phyloP scores from a whole-genome alignment of 2,888 invertebrate species.

The Prenolepis imparis region DNA sequence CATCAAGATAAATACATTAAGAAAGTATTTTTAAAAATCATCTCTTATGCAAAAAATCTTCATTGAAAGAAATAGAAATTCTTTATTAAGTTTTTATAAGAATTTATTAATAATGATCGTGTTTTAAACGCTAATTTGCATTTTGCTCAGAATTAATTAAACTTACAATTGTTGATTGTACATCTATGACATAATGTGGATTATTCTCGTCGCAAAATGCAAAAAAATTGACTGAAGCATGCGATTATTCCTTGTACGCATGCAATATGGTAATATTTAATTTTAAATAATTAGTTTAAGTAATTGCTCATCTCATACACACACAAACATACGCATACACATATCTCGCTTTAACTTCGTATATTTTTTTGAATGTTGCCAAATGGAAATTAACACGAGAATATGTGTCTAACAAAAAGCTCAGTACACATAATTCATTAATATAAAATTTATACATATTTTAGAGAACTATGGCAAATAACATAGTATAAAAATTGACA shows the following conservation, averaged over 20 bases:
- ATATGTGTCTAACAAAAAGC: background rate
- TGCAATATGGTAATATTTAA: background rate
- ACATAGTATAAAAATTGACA: background rate
- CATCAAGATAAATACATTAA: background rate
- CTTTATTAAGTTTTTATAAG: background rate
- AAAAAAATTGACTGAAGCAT: background rate
- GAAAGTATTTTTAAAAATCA: background rate
- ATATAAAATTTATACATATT: background rate
- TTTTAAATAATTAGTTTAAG: conserved; percentile 13
- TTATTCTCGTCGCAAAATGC: background rate
- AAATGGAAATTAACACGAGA: background rate
- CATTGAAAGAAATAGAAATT: background rate
- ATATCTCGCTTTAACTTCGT: background rate
- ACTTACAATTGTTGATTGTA: background rate
- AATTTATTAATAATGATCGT: background rate
- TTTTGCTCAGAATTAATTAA: conserved; percentile 3
- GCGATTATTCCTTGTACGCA: background rate
- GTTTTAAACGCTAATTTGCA: conserved; percentile 7
- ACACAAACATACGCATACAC: background rate
- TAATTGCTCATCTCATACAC: background rate
- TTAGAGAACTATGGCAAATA: background rate
- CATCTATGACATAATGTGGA: background rate
- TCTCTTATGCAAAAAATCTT: background rate
- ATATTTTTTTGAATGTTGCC: background rate
- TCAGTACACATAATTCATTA: background rate